Base-by-base conservation (phyloP, 2,888 invertebrate genomes). In the Emesis furor region DNA sequence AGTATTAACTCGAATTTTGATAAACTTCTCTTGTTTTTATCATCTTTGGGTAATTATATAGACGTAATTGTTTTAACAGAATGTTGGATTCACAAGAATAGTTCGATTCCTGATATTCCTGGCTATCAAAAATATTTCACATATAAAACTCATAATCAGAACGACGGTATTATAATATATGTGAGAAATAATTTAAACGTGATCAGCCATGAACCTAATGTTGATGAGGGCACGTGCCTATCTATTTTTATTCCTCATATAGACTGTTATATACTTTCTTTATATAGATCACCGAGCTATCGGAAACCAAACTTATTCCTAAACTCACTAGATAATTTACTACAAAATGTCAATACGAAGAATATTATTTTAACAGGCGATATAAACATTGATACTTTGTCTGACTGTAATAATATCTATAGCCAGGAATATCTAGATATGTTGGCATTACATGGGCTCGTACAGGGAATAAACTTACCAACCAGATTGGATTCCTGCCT, bases 401-500 rank as follows among this genome's bases (percentile, higher is more conserved):
- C 46, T 10, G 12, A 12, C 12, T 10, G 46, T 12, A 12, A 10
- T 12, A 10, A 10, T 10, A 12, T 10, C 46, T 12, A 12, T 46
- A 12, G 10, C 7, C 46, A 46, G 46, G 46, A 46, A 46, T 46
- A 46, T 46, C 12, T 46, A 46, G 71, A 78, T 17, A 24, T 82
- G 24, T 72, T 79, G 59, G 82, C 82, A 35, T 69, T 12, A 4
- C 35, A 76, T 67, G 82, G 79, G 17, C 71, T 79, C 0, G 39
- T 35, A 35, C 79, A 79, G 42, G 79, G 76, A 30, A 65, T 82
- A 46, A 37, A 71, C 24, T 51, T 42, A 30, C 79, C 79, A 12
- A 82, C 79, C 39, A 82, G 79, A 46, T 46, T 35, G 62, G 65
- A 79, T 12, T 62, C 82, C 17, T 82, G 79, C 39, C 32, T 82